Percentiles rank a stretch among this genome's conserved stretches.
Conservation (phyloP, 2,888 invertebrate species). For the Criorhina ranunculi region DNA sequence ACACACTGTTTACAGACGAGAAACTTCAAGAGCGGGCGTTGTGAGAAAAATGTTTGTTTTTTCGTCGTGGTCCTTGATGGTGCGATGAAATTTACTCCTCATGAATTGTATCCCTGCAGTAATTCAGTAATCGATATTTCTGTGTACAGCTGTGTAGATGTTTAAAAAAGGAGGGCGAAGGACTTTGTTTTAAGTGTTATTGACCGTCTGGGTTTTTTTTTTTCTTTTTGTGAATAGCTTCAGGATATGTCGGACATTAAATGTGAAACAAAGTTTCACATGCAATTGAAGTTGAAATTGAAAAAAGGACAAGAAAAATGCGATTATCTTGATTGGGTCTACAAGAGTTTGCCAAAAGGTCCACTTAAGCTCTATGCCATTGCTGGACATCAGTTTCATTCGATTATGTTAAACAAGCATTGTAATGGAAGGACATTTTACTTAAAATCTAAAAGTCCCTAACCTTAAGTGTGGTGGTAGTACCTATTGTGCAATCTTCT, state of each 20-base stretch:
- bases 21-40: background rate
- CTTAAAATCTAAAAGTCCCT: no score
- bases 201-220: constrained; percentile 37
- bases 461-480: no score
- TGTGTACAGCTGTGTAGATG: background rate
- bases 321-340: no score
- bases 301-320: no score
- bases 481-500: no score
- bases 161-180: background rate
- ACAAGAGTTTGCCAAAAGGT: no score
- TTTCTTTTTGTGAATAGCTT: background rate
- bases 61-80: constrained; percentile 8
- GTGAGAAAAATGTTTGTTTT: constrained; percentile 1
- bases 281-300: no score
- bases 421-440: no score
- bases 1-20: background rate
- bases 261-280: background rate
- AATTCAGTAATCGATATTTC: constrained; percentile 16
- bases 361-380: no score
- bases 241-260: background rate
- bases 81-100: constrained; percentile 29
- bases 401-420: no score
- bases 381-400: no score
- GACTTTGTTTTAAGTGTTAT: constrained; percentile 6
- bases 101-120: constrained; percentile 24